Conservation (phyloP, 1,140 invertebrate species). For the Galendromus occidentalis region DNA sequence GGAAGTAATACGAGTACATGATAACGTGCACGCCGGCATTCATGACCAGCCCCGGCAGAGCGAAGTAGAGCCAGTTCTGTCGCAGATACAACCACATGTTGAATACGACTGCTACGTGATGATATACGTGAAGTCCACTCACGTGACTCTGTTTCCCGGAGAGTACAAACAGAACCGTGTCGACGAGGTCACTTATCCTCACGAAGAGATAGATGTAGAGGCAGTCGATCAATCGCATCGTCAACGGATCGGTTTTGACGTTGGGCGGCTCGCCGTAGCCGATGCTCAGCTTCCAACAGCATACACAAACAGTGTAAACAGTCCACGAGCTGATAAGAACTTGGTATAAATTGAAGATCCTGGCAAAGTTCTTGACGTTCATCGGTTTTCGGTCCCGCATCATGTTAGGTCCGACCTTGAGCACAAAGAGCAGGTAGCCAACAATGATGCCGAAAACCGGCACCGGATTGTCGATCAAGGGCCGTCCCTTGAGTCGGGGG, state of each 20-base stretch:
- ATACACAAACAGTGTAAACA: neutral
- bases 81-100: slow-evolving; percentile 5
- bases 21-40: slow-evolving; percentile 60
- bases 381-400: slow-evolving; percentile 6
- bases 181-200: slow-evolving; percentile 26
- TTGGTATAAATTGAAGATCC: slow-evolving; percentile 1
- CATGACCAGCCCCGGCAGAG: slow-evolving; percentile 37
- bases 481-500: neutral
- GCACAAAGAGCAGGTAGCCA: neutral
- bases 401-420: neutral
- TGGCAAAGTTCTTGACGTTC: neutral
- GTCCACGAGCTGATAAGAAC: slow-evolving; percentile 7
- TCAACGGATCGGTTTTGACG: neutral
- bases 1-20: slow-evolving; percentile 34
- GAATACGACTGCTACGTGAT: slow-evolving; percentile 27
- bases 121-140: slow-evolving; percentile 31
- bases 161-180: slow-evolving; percentile 31
- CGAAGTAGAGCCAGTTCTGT: slow-evolving; percentile 5
- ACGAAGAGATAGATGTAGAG: slow-evolving; percentile 10
- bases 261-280: slow-evolving; percentile 7
- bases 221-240: slow-evolving; percentile 4
- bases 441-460: neutral
- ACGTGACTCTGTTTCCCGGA: slow-evolving; percentile 31
- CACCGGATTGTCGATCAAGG: neutral
- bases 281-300: neutral